phyloP scores from a whole-genome alignment of 2,797 vertebrate genomes.

The Ispidina picta region DNA sequence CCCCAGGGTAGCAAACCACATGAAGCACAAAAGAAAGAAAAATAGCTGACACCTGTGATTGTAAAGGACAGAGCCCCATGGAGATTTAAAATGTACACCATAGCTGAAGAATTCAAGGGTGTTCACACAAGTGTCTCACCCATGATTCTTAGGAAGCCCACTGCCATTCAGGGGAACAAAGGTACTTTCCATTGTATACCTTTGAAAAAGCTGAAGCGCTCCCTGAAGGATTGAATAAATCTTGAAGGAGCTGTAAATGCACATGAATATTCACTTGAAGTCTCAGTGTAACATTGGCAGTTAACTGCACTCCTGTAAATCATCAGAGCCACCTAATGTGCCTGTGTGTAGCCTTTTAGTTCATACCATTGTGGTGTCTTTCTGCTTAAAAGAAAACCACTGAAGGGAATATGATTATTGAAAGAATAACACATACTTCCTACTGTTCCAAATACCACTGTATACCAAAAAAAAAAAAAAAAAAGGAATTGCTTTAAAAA shows the following conservation, averaged over 20 bases:
- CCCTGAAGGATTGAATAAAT: background rate
- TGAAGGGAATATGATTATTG: background rate
- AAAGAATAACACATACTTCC: background rate
- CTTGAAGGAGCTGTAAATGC: background rate
- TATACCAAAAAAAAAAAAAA: background rate
- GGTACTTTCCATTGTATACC: background rate
- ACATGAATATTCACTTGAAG: background rate
- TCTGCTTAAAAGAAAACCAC: conserved; percentile 17
- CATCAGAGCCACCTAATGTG: conserved; percentile 36
- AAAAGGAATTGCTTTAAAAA: background rate
- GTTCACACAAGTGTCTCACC: background rate
- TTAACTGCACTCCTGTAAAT: conserved; percentile 33
- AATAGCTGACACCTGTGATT: background rate
- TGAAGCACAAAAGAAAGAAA: background rate
- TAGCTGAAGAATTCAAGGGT: background rate
- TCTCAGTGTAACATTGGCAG: accelerated
- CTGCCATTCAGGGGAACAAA: background rate
- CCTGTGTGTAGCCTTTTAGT: conserved; percentile 58
- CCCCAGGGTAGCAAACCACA: accelerated
- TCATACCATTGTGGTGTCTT: conserved; percentile 34
- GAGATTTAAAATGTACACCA: background rate
- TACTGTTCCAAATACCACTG: background rate
- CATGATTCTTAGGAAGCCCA: background rate
- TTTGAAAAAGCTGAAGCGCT: background rate
- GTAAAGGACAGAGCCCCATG: background rate